Base-by-base conservation (phyloP, 2,113 vertebrate genomes). In the Phrynocephalus versicolor region DNA sequence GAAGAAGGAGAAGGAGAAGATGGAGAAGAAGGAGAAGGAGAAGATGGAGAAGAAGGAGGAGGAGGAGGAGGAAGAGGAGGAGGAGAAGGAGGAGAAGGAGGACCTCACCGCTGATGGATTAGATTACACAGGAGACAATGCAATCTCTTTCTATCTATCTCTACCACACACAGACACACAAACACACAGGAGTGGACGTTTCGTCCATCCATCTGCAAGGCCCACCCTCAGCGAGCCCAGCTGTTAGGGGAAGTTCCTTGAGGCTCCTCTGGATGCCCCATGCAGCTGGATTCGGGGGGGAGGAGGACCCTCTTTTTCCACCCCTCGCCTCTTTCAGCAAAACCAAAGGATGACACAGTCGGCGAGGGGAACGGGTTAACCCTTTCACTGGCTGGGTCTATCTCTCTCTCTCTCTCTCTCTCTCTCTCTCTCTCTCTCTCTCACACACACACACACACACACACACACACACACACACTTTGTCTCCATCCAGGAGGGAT, bases 291-390 rank as follows among this genome's bases (percentile, higher is more conserved):
- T 89, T 37, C 13, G 83, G n/a, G 18, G 10, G 92, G 33, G 93
- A 51, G 18, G 10, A 92, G 33, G 93, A 93, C 93, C 88, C 89
- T 73, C 89, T 92, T 88, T 84, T 33, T 90, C 91, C 18, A 6
- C 55, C 89, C 91, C 94, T 96, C 88, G 25, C 71, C 12, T 85
- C 88, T 95, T 93, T 91, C 93, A 92, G 93, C 75, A 51, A 10
- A 16, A 86, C 90, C 89, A 95, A 95, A 95, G 95, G 96, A 96
- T 96, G 95, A 96, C 94, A 94, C 95, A 93, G 93, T 94, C 94
- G n/a, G 62, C 92, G 89, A 74, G 91, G 92, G 92, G 91, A 94
- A 90, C 92, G 83, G 51, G 72, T 96, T 95, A 96, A 96, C 95
- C 94, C 94, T 73, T n/a, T 88, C 35, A 10, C 1, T 0, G 72